Conservation (phyloP, 1,140 invertebrate species). For the Papilio helenus region DNA sequence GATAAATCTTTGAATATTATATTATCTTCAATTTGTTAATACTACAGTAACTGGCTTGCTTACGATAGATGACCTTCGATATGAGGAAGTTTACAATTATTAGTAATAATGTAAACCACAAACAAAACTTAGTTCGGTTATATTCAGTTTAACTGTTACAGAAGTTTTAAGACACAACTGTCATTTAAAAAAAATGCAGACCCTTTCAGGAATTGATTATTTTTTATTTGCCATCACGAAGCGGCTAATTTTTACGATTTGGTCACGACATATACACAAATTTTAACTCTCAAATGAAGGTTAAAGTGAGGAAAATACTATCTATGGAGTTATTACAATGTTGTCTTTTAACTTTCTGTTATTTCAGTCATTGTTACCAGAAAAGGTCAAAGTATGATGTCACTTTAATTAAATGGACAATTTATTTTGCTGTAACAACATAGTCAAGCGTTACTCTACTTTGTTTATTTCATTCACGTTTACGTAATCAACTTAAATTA, state of each 20-base stretch:
- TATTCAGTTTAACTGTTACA: neutral
- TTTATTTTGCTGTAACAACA: neutral
- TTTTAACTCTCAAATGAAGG: neutral
- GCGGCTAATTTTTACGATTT: neutral
- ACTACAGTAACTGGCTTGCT: neutral
- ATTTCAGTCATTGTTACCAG: conserved; percentile 14
- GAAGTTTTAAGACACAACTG: neutral
- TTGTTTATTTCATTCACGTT: neutral
- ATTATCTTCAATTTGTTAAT: conserved; percentile 7
- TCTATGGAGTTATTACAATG: neutral
- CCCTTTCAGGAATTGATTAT: too few species aligned
- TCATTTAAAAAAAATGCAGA: too few species aligned
- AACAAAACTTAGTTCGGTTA: neutral
- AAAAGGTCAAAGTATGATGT: neutral
- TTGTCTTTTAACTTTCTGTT: conserved; percentile 8
- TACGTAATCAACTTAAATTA: too few species aligned
- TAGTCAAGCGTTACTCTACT: neutral
- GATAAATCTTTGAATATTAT: neutral
- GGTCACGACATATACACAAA: neutral
- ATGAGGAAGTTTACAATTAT: conserved; percentile 1
- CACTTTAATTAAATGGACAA: neutral
- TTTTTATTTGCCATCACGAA: too few species aligned
- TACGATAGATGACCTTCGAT: neutral
- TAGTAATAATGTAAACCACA: neutral
- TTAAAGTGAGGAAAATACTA: neutral